Evolutionary conservation across 2,113 vertebrate species (phyloP), one percentile per base, ranked within the genome.

Genomic region (Pelvicachromis taeniatus): DNA sequence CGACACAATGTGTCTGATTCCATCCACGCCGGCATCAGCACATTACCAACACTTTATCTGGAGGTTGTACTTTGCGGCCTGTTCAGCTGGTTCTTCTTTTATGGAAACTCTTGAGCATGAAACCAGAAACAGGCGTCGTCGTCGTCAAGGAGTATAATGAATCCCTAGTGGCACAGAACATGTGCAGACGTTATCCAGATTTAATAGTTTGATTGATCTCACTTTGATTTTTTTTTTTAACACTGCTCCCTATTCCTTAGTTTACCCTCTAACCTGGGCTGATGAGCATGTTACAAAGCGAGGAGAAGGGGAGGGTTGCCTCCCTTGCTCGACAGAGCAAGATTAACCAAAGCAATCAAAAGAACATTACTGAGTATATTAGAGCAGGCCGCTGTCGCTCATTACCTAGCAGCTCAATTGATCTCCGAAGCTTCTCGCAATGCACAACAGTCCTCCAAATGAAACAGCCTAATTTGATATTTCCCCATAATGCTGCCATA

Each of bases 331-430:
- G 17, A 87, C 90, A 88, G 90, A 85, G 91, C 77, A 82, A 96
- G 94, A 96, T 95, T 94, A 95, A 95, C 94, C 93, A 90, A 94
- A 93, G 93, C 94, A 96, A 96, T 96, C 95, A 96, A 95, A 95
- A 95, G 94, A 95, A 94, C 94, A 95, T 96, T 95, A 96, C 91
- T 56, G 91, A 90, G 88, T 94, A 92, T 95, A 95, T 95, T 95
- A 95, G 93, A 92, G 89, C 89, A 90, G 92, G 87, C 92, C 87
- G 90, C 92, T 85, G 91, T 90, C 84, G 92, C 94, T 96, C 94
- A 94, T 96, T 95, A 95, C 94, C 90, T 84, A 79, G 84, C 88
- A 77, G 88, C 87, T 93, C 93, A 95, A 94, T 95, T 94, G 94
- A 94, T 94, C 94, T 94, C 93, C 65, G 77, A 94, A 94, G 93